These are phyloP conservation scores for Tylochromis polylepis DNA, from an alignment of 2,113 vertebrate species.

Conservation along the genomic window DNA sequence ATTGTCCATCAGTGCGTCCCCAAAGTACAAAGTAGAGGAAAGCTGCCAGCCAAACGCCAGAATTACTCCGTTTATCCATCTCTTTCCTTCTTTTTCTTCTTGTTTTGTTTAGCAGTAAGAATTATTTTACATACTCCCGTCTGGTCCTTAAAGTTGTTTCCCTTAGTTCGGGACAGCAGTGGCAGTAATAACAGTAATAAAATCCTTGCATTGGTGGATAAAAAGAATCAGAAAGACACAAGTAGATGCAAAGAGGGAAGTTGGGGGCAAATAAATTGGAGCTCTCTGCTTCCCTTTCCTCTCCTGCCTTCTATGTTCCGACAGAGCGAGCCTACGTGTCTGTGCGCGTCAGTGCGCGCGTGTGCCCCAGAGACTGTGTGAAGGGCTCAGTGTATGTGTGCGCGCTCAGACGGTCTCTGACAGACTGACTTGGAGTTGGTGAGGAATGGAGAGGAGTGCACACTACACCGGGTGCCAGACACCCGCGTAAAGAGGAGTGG, in stretches of 20 bases:
- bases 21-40: slow-evolving; percentile 34
- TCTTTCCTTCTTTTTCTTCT: neutral
- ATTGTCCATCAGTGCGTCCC: slow-evolving; percentile 49
- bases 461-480: slow-evolving; percentile 23
- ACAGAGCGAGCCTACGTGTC: neutral
- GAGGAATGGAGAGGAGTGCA: slow-evolving; percentile 40
- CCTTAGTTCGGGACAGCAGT: slow-evolving; percentile 1
- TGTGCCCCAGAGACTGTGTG: neutral
- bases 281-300: neutral
- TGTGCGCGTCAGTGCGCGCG: neutral
- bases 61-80: slow-evolving; percentile 56
- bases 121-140: slow-evolving; percentile 48
- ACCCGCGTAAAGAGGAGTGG: neutral
- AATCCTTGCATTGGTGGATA: slow-evolving; percentile 51
- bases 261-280: neutral
- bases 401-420: slow-evolving; percentile 33
- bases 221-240: neutral
- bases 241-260: slow-evolving; percentile 1
- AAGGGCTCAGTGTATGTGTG: slow-evolving; percentile 5
- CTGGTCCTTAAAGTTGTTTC: slow-evolving; percentile 4
- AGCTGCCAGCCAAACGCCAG: neutral
- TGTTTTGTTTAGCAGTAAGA: neutral
- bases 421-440: slow-evolving; percentile 48
- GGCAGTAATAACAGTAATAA: neutral
- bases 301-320: neutral